Base-by-base conservation (phyloP, 1,140 invertebrate species). In the Drosophila pachea region DNA sequence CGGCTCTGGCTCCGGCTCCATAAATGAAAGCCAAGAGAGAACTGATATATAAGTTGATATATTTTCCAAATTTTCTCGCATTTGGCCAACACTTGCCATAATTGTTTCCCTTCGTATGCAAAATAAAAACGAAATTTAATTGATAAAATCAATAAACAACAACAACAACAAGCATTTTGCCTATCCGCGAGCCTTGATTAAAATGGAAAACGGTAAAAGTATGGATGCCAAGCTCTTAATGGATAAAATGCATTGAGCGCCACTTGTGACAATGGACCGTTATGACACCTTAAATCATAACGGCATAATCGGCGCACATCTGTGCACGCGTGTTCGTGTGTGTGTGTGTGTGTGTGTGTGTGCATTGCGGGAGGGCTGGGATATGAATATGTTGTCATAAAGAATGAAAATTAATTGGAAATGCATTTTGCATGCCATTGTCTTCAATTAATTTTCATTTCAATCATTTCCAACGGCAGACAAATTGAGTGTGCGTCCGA, bases 361-460 rank as follows among this genome's bases (percentile, higher is more conserved):
- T 62, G 64, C 33, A 31, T 14, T n/a, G n/a, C n/a, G 42, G 5
- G 12, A 40, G 62, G 49, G 36, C 12, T 29, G 12, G 42, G 40
- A 53, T 60, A 58, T 54, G 58, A 61, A 68, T 68, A 62, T 68
- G 62, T 59, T 45, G 64, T 47, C 52, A 64, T 65, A 72, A 73
- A 62, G 79, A 83, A 84, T 76, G 78, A 45, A 79, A 84, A 83
- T 79, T 83, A 83, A 83, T 83, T 83, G 79, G 73, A 84, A 83
- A 84, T 79, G 68, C 78, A 84, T 83, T 73, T 73, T 78, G 78
- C 65, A 73, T 75, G 74, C 65, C 68, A 79, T 83, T 79, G 81
- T 84, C 81, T 79, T 76, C 78, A 84, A 83, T 83, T 84, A 84
- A 84, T 83, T 76, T 79, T 73, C 76, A 78, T 78, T 79, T 76